phyloP scores from a whole-genome alignment of 2,888 invertebrate genomes.

The Chorisops tibialis region DNA sequence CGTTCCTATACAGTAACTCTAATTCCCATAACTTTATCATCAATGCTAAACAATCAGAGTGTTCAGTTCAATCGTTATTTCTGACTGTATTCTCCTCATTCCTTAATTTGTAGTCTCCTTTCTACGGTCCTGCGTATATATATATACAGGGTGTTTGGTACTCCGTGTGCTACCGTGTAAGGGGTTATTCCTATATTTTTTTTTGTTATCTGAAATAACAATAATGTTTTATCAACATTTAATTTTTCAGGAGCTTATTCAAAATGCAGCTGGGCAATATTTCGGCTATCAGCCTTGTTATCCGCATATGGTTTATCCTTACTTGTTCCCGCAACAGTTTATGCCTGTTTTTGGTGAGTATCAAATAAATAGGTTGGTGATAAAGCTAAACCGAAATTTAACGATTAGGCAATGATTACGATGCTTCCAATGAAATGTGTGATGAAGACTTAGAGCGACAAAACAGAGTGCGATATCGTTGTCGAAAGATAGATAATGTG shows the following conservation, averaged over 20 bases:
- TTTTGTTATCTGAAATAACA: no score
- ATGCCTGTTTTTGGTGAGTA: constrained; percentile 33
- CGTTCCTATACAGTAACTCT: no score
- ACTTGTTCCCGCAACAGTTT: constrained; percentile 31
- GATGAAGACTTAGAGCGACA: constrained; percentile 20
- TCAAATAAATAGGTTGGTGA: neutral
- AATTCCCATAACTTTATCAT: no score
- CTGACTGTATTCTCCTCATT: no score
- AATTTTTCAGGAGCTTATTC: constrained; percentile 6
- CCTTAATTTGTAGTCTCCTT: no score
- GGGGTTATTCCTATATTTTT: no score
- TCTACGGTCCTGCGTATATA: no score
- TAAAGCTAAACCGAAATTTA: neutral
- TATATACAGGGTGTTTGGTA: no score
- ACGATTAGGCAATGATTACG: constrained; percentile 16
- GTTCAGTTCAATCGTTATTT: no score
- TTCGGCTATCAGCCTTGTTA: constrained; percentile 30
- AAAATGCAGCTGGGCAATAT: constrained; percentile 13
- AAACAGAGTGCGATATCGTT: constrained; percentile 27
- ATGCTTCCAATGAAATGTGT: constrained; percentile 18
- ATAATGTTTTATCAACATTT: no score
- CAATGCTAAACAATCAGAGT: no score
- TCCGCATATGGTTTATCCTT: constrained; percentile 32
- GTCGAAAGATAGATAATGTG: constrained; percentile 12
- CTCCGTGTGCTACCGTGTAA: no score